These are phyloP conservation scores for Chrysaora quinquecirrha DNA, from an alignment of 30 jellyfish, hydroid and myxozoan species.

Conservation along the genomic window DNA sequence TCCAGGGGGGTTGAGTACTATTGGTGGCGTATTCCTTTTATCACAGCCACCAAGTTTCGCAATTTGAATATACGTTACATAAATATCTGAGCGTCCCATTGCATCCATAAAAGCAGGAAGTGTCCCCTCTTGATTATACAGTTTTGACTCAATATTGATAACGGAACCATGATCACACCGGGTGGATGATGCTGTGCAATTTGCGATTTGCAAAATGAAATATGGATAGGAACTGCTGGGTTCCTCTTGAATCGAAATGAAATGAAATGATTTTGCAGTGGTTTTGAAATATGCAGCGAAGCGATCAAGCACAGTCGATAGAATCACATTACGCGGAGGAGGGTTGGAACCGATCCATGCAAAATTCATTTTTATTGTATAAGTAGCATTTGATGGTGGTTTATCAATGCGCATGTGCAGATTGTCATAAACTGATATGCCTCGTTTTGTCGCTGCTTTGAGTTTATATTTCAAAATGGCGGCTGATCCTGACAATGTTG, in stretches of 20 bases:
- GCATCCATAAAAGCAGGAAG: constrained; percentile 52
- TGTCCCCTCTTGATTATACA: constrained; percentile 25
- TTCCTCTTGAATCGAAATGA: constrained; percentile 24
- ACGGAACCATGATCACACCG: constrained; percentile 73
- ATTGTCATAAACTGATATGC: constrained; percentile 55
- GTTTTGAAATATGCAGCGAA: constrained; percentile 58
- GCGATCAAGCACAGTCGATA: constrained; percentile 32
- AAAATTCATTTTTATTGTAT: constrained; percentile 51
- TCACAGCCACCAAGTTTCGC: constrained; percentile 78
- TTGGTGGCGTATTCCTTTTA: constrained; percentile 67
- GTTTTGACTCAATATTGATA: not conserved
- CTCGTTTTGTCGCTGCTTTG: constrained; percentile 87
- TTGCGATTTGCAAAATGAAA: constrained; percentile 53
- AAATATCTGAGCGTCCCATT: constrained; percentile 37
- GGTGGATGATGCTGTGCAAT: constrained; percentile 59
- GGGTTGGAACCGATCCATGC: constrained; percentile 67
- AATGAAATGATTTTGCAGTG: constrained; percentile 18
- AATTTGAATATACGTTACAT: constrained; percentile 40
- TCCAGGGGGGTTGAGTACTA: constrained; percentile 41
- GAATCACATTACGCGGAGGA: constrained; percentile 12
- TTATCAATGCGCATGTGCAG: constrained; percentile 36
- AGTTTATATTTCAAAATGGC: constrained; percentile 46
- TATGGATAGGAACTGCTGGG: constrained; percentile 34
- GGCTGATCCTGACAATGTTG: not conserved
- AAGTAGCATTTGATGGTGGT: constrained; percentile 56